These are phyloP conservation scores for Epistrophella euchroma DNA, from an alignment of 2,888 invertebrate species.

Conservation along the genomic window DNA sequence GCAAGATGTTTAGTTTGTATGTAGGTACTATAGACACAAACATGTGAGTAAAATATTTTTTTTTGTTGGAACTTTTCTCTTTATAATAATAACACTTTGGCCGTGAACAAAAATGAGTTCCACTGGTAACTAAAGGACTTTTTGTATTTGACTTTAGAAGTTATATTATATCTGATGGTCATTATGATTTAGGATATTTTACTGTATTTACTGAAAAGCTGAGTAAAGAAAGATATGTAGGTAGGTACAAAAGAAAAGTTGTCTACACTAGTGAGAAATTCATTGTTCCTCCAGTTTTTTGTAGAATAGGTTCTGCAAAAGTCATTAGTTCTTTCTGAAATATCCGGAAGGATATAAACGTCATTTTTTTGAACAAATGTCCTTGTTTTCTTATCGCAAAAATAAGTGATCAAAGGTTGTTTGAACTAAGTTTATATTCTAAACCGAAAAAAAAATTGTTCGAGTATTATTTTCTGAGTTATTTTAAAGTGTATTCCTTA, in stretches of 20 bases:
- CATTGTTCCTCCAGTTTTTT: too few species aligned
- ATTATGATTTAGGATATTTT: background rate
- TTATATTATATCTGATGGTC: slow-evolving; percentile 9
- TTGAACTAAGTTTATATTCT: too few species aligned
- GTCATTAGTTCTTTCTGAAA: too few species aligned
- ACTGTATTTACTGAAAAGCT: background rate
- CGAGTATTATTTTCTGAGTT: too few species aligned
- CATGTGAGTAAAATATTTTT: slow-evolving; percentile 7
- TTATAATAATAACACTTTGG: slow-evolving; percentile 12
- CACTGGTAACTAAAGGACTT: slow-evolving; percentile 25
- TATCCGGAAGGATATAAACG: too few species aligned
- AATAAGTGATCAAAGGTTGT: too few species aligned
- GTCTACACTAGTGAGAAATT: background rate
- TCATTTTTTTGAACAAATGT: too few species aligned
- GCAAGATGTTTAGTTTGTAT: slow-evolving; percentile 42
- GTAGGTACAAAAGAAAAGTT: background rate
- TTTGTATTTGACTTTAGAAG: slow-evolving; percentile 16
- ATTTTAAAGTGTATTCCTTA: too few species aligned
- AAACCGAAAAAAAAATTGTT: too few species aligned
- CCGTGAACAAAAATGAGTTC: slow-evolving; percentile 33
- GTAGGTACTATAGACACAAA: background rate
- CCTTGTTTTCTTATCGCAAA: too few species aligned
- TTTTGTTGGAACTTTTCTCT: slow-evolving; percentile 3
- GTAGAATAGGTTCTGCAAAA: too few species aligned
- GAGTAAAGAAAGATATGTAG: background rate